Percentiles rank a stretch among this genome's conserved stretches.
phyloP scores from a whole-genome alignment of 2,797 vertebrate species.

The Sphenopsis melanotis region DNA sequence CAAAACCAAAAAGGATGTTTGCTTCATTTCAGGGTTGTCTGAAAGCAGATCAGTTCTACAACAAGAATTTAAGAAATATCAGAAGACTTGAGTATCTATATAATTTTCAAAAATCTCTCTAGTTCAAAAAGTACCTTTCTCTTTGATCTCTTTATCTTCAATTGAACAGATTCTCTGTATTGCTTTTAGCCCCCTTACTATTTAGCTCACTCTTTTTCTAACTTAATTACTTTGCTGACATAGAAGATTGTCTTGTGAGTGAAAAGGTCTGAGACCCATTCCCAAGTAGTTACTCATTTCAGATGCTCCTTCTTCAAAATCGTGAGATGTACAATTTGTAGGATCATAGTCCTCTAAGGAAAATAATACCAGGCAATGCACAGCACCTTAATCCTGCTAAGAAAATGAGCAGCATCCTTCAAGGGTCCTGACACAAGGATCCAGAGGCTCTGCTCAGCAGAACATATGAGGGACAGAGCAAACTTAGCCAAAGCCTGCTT shows the following conservation, averaged over 20 bases:
- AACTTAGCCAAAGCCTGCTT: background rate
- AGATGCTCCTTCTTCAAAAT: background rate
- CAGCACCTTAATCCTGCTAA: background rate
- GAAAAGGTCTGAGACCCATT: background rate
- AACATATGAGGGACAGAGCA: background rate
- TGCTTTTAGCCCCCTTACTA: background rate
- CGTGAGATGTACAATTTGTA: background rate
- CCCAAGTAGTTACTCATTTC: background rate
- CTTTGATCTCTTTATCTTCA: constrained; percentile 11
- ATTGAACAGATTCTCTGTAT: background rate
- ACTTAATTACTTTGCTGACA: background rate
- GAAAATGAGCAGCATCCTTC: background rate
- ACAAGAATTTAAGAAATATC: background rate
- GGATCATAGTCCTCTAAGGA: background rate
- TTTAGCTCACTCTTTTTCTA: background rate
- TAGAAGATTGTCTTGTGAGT: background rate
- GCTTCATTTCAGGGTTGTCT: background rate
- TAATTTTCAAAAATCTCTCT: background rate
- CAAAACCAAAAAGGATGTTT: background rate
- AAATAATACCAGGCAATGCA: background rate
- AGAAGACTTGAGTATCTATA: background rate
- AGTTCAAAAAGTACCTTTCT: background rate
- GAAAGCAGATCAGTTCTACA: background rate
- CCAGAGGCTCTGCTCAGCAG: background rate
- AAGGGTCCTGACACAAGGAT: background rate